Evolutionary conservation across 35 echinoderm and acorn worm species (phyloP).

Genomic region (Acanthaster planci): DNA sequence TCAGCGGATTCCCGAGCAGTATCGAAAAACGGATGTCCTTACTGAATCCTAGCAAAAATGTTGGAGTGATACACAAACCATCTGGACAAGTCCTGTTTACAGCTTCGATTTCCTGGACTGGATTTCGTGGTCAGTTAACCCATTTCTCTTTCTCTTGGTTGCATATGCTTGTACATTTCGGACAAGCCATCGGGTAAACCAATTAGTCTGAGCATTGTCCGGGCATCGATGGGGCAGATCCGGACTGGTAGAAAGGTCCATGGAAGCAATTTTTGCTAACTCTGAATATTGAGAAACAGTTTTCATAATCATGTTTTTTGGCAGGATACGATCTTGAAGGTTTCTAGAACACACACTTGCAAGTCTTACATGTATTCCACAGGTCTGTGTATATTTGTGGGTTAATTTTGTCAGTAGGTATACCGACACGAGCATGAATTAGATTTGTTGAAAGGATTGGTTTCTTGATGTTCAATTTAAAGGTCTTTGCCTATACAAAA

Average conservation of each 20-base stretch:
- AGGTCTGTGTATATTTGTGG: too few species aligned
- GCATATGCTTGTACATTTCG: too few species aligned
- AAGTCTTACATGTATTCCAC: too few species aligned
- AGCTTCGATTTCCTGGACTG: neutral
- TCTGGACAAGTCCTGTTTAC: neutral
- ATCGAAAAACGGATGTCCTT: conserved; percentile 11
- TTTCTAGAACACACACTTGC: too few species aligned
- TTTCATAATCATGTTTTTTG: too few species aligned
- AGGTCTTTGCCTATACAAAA: too few species aligned
- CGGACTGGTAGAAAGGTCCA: neutral
- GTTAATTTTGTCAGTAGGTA: too few species aligned
- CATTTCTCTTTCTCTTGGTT: neutral
- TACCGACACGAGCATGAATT: too few species aligned
- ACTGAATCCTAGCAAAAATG: neutral
- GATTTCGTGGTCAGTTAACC: neutral
- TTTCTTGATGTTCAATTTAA: too few species aligned
- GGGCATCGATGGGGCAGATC: neutral
- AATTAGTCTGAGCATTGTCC: conserved; percentile 25
- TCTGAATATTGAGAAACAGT: too few species aligned
- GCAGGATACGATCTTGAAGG: too few species aligned
- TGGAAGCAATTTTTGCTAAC: neutral
- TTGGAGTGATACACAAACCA: conserved; percentile 9
- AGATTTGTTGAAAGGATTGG: too few species aligned
- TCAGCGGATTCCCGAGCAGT: neutral
- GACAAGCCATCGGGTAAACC: conserved; percentile 11